Evolutionary conservation across 2,888 invertebrate genomes (phyloP).

Genomic region (Esperia sulphurella): DNA sequence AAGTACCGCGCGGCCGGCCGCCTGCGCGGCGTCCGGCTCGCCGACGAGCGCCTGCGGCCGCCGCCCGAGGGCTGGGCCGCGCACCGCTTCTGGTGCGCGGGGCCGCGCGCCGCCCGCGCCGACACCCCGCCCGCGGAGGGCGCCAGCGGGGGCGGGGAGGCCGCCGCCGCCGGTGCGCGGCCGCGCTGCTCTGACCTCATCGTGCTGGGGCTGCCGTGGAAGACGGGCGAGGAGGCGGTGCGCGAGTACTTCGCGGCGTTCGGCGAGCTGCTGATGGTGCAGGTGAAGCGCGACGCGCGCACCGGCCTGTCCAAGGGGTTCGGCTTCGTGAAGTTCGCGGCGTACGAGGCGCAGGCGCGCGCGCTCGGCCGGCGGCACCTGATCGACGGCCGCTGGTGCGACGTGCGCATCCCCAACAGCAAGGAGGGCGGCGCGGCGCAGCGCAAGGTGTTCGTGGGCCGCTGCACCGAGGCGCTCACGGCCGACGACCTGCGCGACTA

Average conservation of each 20-base stretch:
- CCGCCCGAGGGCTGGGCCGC: conserved; percentile 95
- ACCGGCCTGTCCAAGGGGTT: conserved; percentile 85
- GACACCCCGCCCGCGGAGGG: conserved; percentile 57
- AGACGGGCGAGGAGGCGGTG: conserved; percentile 86
- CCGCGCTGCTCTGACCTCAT: conserved; percentile 86
- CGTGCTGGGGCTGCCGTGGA: conserved; percentile 88
- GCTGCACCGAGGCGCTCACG: conserved; percentile 89
- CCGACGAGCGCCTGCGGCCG: conserved; percentile 93
- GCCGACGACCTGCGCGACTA: conserved; percentile 88
- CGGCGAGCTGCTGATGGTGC: conserved; percentile 82
- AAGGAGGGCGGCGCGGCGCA: conserved; percentile 83
- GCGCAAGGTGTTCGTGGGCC: conserved; percentile 90
- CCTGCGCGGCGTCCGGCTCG: conserved; percentile 92
- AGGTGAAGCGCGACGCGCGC: conserved; percentile 79
- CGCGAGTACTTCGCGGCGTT: conserved; percentile 84
- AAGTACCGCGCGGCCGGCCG: conserved; percentile 87
- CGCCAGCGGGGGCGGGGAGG: conserved; percentile 64
- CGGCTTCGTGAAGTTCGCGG: conserved; percentile 84
- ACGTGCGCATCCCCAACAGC: conserved; percentile 85
- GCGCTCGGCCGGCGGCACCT: conserved; percentile 82
- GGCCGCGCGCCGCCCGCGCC: conserved; percentile 93
- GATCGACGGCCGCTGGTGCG: conserved; percentile 86
- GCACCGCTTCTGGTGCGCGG: conserved; percentile 82
- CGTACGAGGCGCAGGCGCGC: conserved; percentile 82
- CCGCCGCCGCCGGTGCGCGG: conserved; percentile 32